Evolutionary conservation across 2,888 invertebrate genomes (phyloP).

Genomic region (Eupithecia subfuscata): DNA sequence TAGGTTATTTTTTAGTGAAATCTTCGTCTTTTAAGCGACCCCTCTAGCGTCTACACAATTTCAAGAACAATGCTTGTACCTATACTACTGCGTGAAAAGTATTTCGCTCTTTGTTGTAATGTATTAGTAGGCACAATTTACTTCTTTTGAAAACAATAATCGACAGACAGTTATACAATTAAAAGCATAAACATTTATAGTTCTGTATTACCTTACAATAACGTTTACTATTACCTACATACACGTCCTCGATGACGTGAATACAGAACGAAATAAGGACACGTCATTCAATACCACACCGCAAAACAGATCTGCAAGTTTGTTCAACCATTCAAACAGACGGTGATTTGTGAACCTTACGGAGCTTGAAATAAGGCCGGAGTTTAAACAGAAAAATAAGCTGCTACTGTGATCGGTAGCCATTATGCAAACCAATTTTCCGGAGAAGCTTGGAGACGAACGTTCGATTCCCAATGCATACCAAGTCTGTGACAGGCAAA

Average conservation of each 20-base stretch:
- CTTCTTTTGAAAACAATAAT: no score
- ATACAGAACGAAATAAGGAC: constrained; percentile 62
- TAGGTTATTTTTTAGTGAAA: background rate
- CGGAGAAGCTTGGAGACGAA: constrained; percentile 45
- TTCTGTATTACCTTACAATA: background rate
- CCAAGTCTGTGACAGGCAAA: constrained; percentile 16
- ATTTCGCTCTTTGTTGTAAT: background rate
- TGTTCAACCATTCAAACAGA: constrained; percentile 23
- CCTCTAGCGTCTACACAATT: background rate
- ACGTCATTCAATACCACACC: constrained; percentile 70
- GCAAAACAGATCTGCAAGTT: constrained; percentile 51
- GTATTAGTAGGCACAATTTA: no score
- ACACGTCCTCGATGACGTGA: constrained; percentile 46
- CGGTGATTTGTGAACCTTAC: constrained; percentile 49
- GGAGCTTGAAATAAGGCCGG: constrained; percentile 39
- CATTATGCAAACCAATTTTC: constrained; percentile 53
- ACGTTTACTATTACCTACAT: constrained; percentile 28
- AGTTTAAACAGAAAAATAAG: constrained; percentile 28
- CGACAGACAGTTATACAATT: no score
- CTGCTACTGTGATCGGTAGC: constrained; percentile 46
- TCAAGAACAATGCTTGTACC: background rate
- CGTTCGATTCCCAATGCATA: constrained; percentile 35
- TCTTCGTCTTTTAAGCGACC: background rate
- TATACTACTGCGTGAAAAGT: background rate
- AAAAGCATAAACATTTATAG: no score